Evolutionary conservation across 2,797 vertebrate species (phyloP).

Genomic region (Hapalemur alaotrensis): DNA sequence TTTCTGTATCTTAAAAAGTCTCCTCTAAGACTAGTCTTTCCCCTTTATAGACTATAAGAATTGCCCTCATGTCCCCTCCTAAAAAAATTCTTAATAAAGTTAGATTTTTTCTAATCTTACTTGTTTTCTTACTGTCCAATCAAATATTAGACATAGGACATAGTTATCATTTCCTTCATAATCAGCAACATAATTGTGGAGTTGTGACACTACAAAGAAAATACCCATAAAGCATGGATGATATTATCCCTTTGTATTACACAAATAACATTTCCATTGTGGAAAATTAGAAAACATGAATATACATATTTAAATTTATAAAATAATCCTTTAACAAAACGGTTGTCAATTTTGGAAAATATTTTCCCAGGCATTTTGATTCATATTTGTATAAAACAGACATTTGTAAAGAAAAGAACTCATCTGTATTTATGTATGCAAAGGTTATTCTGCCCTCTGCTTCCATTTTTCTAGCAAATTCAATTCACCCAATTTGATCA

Average conservation of each 20-base stretch:
- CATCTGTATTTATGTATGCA: background rate
- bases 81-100: background rate
- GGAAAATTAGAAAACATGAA: background rate
- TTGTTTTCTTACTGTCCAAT: background rate
- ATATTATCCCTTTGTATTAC: background rate
- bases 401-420: background rate
- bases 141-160: background rate
- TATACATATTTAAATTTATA: background rate
- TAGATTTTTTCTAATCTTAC: background rate
- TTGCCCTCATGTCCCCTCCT: background rate
- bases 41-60: background rate
- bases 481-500: background rate
- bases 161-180: background rate
- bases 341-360: background rate
- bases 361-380: background rate
- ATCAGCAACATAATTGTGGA: background rate
- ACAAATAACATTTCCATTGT: background rate
- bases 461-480: background rate
- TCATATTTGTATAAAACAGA: background rate
- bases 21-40: background rate
- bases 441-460: background rate
- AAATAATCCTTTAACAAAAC: background rate
- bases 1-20: background rate
- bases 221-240: background rate
- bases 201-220: background rate